phyloP scores from a whole-genome alignment of 2,113 vertebrate species.

The Conger conger region DNA sequence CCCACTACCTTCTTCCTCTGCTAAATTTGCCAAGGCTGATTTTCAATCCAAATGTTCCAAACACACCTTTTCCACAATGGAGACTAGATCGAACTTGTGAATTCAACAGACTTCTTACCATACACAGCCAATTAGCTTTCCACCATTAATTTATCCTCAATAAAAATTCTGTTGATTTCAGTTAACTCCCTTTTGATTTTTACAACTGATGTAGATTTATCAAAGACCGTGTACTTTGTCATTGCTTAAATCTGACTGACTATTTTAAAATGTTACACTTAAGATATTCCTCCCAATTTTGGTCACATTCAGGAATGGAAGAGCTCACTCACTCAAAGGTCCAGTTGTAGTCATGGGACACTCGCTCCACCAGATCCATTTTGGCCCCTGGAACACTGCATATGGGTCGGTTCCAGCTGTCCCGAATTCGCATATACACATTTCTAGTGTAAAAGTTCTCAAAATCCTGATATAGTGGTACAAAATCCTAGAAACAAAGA shows the following conservation, averaged over 20 bases:
- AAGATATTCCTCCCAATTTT: background rate
- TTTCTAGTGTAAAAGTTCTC: constrained; percentile 95
- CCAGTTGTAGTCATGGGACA: constrained; percentile 90
- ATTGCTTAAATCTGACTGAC: background rate
- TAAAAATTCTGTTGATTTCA: background rate
- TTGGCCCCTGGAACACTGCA: constrained; percentile 87
- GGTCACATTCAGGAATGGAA: background rate
- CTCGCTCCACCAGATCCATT: constrained; percentile 84
- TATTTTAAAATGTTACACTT: background rate
- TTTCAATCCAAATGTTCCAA: no score
- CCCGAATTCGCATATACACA: constrained; percentile 89
- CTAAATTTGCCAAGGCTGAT: no score
- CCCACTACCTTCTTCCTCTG: no score
- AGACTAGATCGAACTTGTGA: no score
- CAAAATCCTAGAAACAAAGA: constrained; percentile 80
- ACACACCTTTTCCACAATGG: no score
- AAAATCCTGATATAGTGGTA: constrained; percentile 91
- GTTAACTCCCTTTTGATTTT: no score
- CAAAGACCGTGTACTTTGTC: no score
- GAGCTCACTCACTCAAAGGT: constrained; percentile 83
- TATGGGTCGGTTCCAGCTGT: constrained; percentile 89
- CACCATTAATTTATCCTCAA: background rate
- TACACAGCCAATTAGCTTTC: no score
- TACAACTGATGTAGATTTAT: no score
- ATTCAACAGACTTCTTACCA: no score